phyloP scores from a whole-genome alignment of 2,888 invertebrate species.

The Tinea semifulvella region DNA sequence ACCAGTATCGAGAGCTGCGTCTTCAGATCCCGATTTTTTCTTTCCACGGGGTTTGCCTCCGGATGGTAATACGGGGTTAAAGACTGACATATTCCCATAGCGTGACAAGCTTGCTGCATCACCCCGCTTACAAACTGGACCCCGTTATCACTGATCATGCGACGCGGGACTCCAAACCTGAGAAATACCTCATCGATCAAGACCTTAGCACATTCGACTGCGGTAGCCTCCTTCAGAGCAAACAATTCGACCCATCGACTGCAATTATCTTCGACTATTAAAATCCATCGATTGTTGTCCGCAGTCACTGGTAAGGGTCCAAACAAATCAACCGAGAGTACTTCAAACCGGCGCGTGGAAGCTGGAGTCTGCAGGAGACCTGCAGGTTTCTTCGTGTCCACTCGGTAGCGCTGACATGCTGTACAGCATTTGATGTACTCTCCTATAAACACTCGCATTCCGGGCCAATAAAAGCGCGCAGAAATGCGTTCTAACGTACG shows the following conservation, averaged over 20 bases:
- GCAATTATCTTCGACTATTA: slow-evolving; percentile 23
- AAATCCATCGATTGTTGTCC: slow-evolving; percentile 19
- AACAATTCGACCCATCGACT: slow-evolving; percentile 25
- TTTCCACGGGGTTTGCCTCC: slow-evolving; percentile 20
- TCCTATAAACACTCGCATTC: slow-evolving; percentile 24
- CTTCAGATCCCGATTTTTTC: slow-evolving; percentile 21
- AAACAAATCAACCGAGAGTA: slow-evolving; percentile 28
- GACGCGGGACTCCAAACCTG: slow-evolving; percentile 28
- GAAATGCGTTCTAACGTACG: slow-evolving; percentile 20
- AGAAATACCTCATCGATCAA: slow-evolving; percentile 31
- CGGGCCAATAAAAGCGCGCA: slow-evolving; percentile 23
- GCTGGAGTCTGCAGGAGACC: slow-evolving; percentile 27
- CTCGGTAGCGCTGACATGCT: slow-evolving; percentile 29
- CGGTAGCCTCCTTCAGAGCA: slow-evolving; percentile 21
- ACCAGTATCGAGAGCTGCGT: slow-evolving; percentile 19
- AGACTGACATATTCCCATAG: slow-evolving; percentile 23
- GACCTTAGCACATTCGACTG: slow-evolving; percentile 23
- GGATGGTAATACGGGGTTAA: slow-evolving; percentile 31
- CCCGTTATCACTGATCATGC: slow-evolving; percentile 33
- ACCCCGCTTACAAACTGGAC: slow-evolving; percentile 28
- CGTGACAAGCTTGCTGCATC: slow-evolving; percentile 27
- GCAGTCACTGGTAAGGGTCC: slow-evolving; percentile 21
- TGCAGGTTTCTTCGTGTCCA: slow-evolving; percentile 27
- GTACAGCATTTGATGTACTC: slow-evolving; percentile 24
- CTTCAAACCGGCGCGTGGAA: slow-evolving; percentile 24